Conservation (phyloP, 2,888 invertebrate genomes). For the Colletes collaris region DNA sequence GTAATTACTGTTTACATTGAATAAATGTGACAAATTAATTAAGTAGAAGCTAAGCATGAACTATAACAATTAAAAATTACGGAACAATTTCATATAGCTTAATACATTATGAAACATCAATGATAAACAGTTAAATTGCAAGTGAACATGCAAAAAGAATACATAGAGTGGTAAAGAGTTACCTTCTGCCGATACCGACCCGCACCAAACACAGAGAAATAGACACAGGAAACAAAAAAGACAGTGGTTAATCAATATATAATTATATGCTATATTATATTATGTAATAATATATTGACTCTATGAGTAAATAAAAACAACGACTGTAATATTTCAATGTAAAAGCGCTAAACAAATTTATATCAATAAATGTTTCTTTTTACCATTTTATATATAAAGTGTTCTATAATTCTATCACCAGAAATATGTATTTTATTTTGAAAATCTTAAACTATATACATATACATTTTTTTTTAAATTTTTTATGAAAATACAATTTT, state of each 20-base stretch:
- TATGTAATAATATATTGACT: not conserved
- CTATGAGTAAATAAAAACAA: not conserved
- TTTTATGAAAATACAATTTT: no score
- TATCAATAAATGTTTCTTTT: conserved; percentile 2
- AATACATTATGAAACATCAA: not conserved
- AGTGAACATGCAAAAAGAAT: conserved; percentile 51
- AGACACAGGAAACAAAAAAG: conserved; percentile 81
- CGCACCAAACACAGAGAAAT: conserved; percentile 82
- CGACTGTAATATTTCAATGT: not conserved
- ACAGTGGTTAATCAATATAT: conserved; percentile 73
- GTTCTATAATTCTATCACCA: not conserved
- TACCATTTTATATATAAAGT: not conserved
- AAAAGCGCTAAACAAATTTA: not conserved
- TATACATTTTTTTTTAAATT: not conserved
- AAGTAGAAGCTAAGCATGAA: not conserved
- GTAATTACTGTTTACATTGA: not conserved
- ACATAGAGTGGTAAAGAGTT: conserved; percentile 73
- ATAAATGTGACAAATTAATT: conserved; percentile 1
- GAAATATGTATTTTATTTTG: no score
- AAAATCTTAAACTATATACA: no score
- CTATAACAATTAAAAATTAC: not conserved
- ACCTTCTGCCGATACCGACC: conserved; percentile 83
- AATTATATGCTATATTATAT: conserved; percentile 22
- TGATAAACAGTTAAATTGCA: conserved; percentile 8
- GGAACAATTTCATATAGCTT: not conserved